Base-by-base conservation (phyloP, 2,113 vertebrate genomes). In the Mandrillus leucophaeus region DNA sequence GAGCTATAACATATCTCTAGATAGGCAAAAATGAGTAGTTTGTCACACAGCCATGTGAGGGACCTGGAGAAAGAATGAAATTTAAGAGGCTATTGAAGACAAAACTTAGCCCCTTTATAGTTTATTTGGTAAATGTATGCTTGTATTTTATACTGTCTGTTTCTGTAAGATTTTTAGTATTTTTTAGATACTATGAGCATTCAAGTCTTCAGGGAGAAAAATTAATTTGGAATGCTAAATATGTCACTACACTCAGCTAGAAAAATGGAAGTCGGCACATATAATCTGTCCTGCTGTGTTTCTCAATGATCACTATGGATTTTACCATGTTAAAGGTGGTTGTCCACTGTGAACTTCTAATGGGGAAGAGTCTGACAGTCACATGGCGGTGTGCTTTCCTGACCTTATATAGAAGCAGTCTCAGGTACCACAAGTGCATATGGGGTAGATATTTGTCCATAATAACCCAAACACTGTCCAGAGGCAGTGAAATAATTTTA, bases 401-500 rank as follows among this genome's bases (percentile, higher is more conserved):
- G 57, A 22, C 38, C 38, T 82, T 18, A 1, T 57, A 6, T 1
- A 72, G 83, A 90, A 52, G 23, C 61, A 57, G 12, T 13, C 17
- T 50, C 9, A 75, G 48, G 30, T 92, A 30, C 12, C 35, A 35
- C 10, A 57, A 25, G 20, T 88, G 5, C 35, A 43, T 52, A 38
- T 20, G 1, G 32, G 88, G 75, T 57, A 76, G 20, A 68, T 87
- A 38, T 92, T 68, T 87, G 89, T 86, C 57, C 40, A 80, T 16
- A 82, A 55, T 78, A 84, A 82, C 59, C 52, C 52, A 82, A 64
- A 82, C 20, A 72, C 81, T 61, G 72, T 88, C 55, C 84, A 79
- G 73, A 89, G 52, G 30, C 78, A 88, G 91, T 43, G 61, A 79
- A 89, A 80, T 96, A 61, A 94, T 97, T 86, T 88, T 92, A 96